Conservation (phyloP, 2,113 vertebrate species). For the Ammodytes dubius region DNA sequence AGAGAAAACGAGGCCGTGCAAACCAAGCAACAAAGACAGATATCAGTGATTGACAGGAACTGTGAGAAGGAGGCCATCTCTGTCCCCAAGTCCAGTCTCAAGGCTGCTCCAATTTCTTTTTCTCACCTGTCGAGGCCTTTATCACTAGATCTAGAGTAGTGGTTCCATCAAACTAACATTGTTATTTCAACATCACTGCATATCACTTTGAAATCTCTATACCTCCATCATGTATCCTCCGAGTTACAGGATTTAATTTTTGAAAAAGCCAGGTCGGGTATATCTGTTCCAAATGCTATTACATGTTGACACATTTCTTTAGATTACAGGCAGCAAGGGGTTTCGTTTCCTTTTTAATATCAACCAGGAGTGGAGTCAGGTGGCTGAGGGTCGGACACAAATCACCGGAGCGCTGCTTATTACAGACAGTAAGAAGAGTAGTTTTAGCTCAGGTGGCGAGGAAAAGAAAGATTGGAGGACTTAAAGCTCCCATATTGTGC, state of each 20-base stretch:
- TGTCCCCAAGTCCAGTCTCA: not conserved
- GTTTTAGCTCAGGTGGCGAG: constrained; percentile 45
- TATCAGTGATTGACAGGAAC: constrained; percentile 25
- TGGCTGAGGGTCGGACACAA: constrained; percentile 62
- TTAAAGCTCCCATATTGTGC: constrained; percentile 8
- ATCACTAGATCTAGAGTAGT: constrained; percentile 4
- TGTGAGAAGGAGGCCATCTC: not conserved
- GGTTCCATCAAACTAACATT: constrained; percentile 35
- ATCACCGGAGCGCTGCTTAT: constrained; percentile 73
- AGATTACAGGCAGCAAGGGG: constrained; percentile 39
- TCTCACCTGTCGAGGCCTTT: constrained; percentile 6
- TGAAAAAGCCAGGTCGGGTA: constrained; percentile 12
- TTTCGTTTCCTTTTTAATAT: constrained; percentile 73
- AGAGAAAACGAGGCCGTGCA: constrained; percentile 1
- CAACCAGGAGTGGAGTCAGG: constrained; percentile 66
- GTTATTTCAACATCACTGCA: constrained; percentile 30
- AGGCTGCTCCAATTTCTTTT: constrained; percentile 2
- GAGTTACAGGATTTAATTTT: not conserved
- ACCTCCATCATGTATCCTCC: constrained; percentile 16
- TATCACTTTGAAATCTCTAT: constrained; percentile 28
- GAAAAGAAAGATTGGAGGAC: constrained; percentile 29
- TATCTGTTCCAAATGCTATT: constrained; percentile 49
- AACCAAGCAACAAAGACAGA: constrained; percentile 17
- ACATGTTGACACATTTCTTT: constrained; percentile 64
- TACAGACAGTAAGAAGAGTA: constrained; percentile 56